A percentile compares a stretch with the other conserved stretches of the same genome.
Conservation (phyloP, 2,113 vertebrate genomes). For the Eptatretus burgeri region DNA sequence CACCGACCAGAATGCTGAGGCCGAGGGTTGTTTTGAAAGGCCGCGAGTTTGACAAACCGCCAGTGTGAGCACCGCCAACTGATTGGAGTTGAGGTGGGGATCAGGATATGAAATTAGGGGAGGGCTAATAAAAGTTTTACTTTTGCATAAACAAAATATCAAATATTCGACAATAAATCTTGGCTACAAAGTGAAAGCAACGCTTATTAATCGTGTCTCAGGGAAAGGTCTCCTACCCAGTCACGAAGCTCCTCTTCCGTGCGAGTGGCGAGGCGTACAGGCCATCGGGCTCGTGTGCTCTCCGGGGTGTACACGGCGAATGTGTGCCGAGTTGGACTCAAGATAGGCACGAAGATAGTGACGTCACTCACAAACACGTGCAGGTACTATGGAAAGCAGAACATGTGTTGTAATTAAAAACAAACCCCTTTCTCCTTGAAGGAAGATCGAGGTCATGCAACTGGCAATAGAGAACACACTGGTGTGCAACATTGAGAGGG, state of each 20-base stretch:
- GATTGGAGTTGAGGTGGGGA: not conserved
- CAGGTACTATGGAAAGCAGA: conserved; percentile 31
- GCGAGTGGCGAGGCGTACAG: conserved; percentile 39
- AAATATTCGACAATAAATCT: too few relatives aligned
- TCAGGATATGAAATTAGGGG: too few relatives aligned
- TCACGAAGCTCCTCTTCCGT: conserved; percentile 84
- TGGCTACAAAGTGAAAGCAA: too few relatives aligned
- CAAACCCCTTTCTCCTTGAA: too few relatives aligned
- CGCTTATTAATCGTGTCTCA: too few relatives aligned
- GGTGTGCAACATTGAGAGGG: too few relatives aligned
- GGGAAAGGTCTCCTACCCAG: conserved; percentile 29
- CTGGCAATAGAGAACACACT: too few relatives aligned
- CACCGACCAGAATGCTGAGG: conserved; percentile 64
- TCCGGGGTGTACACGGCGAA: conserved; percentile 78
- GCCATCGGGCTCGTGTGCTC: conserved; percentile 64
- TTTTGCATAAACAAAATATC: too few relatives aligned
- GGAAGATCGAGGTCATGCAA: too few relatives aligned
- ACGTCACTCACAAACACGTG: conserved; percentile 79
- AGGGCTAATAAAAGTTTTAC: too few relatives aligned
- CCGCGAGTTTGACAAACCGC: conserved; percentile 56
- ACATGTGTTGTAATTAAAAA: too few relatives aligned
- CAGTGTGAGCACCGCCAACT: conserved; percentile 52
- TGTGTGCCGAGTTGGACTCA: conserved; percentile 55
- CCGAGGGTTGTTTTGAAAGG: conserved; percentile 46
- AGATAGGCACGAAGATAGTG: conserved; percentile 54